Evolutionary conservation across 2,888 invertebrate genomes (phyloP), one percentile per base, ranked within the genome.

Genomic region (Doris montereyensis): DNA sequence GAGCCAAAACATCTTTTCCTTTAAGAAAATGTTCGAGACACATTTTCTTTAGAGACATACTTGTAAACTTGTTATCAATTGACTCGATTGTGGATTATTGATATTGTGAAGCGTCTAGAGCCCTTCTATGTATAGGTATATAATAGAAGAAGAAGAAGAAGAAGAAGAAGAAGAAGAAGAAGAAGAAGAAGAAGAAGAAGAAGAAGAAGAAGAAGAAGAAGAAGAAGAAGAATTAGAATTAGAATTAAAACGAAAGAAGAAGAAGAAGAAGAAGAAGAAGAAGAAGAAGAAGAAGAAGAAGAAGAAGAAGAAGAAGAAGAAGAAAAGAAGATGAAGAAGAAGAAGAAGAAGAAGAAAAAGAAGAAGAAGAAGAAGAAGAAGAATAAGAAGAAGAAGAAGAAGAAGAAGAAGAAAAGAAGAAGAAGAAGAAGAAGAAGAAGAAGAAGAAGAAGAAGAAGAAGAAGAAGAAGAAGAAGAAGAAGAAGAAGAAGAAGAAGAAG

Each of bases 381-480:
- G n/a, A n/a, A n/a, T n/a, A n/a, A n/a, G n/a, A n/a, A n/a, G 26
- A 17, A 32, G 35, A 35, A 32, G n/a, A 32, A 5, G 8, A 35
- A 68, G 13, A 68, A 24, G 35, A 10, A 5, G 35, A 32, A 21
- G 21, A 34, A 5, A 34, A 68, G 32, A 68, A 67, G 67, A 67
- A 67, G 67, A 28, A 67, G 67, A 67, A 67, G 67, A 28, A 67
- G 26, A 67, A 67, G 26, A 67, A 28, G 30, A 67, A 67, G 67
- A 67, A 67, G 67, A 28, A 28, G 67, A 67, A 67, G 67, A 28
- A 67, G 30, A 28, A 67, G 67, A 28, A 67, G 67, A 67, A 67
- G 26, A 67, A 28, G 26, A 28, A 67, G 67, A 67, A 67, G 67
- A 67, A 67, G 30, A n/a, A 70, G 13, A 21, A 17, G n/a, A 4